Conservation (phyloP, 2,888 invertebrate species). For the Melipona beecheii region DNA sequence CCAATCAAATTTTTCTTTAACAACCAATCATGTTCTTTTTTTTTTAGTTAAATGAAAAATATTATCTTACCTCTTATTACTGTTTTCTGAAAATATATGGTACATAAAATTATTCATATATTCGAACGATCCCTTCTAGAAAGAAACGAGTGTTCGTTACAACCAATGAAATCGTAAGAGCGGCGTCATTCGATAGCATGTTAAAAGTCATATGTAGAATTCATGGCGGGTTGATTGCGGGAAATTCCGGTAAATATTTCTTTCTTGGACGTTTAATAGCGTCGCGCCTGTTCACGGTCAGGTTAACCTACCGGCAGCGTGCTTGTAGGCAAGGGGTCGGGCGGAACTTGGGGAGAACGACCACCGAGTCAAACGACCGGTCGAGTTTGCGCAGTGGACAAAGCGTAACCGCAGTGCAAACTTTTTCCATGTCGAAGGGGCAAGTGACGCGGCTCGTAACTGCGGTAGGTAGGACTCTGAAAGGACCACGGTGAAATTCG, state of each 20-base stretch:
- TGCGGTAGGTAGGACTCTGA: slow-evolving; percentile 57
- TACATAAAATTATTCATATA: background rate
- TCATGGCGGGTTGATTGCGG: background rate
- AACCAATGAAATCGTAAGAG: background rate
- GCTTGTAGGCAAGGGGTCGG: background rate
- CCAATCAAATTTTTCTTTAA: background rate
- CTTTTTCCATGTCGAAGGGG: slow-evolving; percentile 57
- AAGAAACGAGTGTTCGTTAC: background rate
- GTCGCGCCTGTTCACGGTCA: slow-evolving; percentile 51
- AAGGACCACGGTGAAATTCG: slow-evolving; percentile 18
- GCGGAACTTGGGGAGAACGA: slow-evolving; percentile 29
- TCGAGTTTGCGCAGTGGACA: slow-evolving; percentile 73
- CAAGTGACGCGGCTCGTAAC: slow-evolving; percentile 29
- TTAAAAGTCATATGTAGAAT: background rate
- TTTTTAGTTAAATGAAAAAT: no score
- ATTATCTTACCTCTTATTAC: background rate
- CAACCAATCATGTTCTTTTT: background rate
- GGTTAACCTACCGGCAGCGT: slow-evolving; percentile 29
- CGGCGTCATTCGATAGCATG: background rate
- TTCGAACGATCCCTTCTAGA: background rate
- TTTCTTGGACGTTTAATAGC: slow-evolving; percentile 37
- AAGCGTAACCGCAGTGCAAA: slow-evolving; percentile 58
- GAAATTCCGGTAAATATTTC: slow-evolving; percentile 31
- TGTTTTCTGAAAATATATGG: background rate
- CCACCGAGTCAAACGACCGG: slow-evolving; percentile 65